A percentile compares a stretch with the other conserved stretches of the same genome.
Evolutionary conservation across 1,140 invertebrate species (phyloP).

Genomic region (Daktulosphaira vitifoliae): DNA sequence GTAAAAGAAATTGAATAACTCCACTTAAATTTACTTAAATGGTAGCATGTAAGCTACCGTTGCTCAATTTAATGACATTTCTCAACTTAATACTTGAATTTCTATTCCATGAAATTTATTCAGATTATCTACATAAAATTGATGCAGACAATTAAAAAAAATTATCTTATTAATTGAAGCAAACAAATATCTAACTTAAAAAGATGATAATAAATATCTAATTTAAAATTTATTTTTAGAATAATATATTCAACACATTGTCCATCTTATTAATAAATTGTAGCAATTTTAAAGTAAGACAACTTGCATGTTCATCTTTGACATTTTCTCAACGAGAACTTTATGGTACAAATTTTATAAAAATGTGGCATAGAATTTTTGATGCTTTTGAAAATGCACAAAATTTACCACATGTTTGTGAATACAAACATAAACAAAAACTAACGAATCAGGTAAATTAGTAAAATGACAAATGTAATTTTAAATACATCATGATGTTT

Average conservation of each 20-base stretch:
- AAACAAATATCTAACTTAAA: too few species aligned
- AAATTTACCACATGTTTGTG: constrained; percentile 22
- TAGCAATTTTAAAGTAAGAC: constrained; percentile 25
- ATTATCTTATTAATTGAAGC: too few species aligned
- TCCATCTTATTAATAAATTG: constrained; percentile 8
- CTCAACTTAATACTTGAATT: too few species aligned
- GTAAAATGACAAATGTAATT: neutral
- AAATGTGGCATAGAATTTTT: constrained; percentile 28
- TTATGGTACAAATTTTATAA: constrained; percentile 15
- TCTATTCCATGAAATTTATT: too few species aligned
- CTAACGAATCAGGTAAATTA: constrained; percentile 17
- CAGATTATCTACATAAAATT: too few species aligned
- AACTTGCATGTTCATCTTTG: constrained; percentile 20
- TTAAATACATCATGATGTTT: neutral
- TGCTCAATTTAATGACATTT: too few species aligned
- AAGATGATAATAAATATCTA: too few species aligned
- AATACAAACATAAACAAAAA: constrained; percentile 27
- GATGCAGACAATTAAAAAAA: too few species aligned
- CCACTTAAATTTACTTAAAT: too few species aligned
- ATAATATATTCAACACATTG: constrained; percentile 7
- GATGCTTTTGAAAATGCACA: constrained; percentile 26
- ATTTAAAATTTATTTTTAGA: constrained; percentile 1
- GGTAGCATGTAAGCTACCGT: too few species aligned
- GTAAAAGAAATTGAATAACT: too few species aligned
- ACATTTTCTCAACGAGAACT: neutral